phyloP scores from a whole-genome alignment of 2,888 invertebrate species.

The Trissolcus brochymenae region DNA sequence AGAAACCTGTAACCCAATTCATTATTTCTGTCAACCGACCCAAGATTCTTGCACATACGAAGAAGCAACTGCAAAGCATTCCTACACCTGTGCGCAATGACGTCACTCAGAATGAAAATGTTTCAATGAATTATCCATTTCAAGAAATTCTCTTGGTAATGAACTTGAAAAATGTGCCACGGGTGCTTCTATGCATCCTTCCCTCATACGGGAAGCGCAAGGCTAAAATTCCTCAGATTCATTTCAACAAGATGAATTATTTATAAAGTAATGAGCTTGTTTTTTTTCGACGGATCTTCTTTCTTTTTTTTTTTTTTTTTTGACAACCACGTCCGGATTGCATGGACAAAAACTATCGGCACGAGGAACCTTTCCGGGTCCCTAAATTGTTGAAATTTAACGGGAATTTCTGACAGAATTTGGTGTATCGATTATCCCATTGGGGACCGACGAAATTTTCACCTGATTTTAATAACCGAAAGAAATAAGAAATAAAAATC shows the following conservation, averaged over 20 bases:
- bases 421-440: no score
- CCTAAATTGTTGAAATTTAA: slow-evolving; percentile 11
- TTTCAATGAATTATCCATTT: neutral
- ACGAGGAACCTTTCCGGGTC: neutral
- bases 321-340: slow-evolving; percentile 29
- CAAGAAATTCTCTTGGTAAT: neutral
- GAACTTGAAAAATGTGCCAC: slow-evolving; percentile 2
- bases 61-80: no score
- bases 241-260: slow-evolving; percentile 28
- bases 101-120: neutral
- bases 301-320: neutral
- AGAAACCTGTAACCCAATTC: slow-evolving; percentile 4
- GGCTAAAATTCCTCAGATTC: slow-evolving; percentile 4
- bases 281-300: slow-evolving; percentile 27
- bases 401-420: slow-evolving; percentile 33
- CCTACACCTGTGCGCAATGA: neutral
- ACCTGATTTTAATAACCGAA: neutral
- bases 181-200: neutral
- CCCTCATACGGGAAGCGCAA: neutral
- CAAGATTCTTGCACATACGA: no score
- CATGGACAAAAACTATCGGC: slow-evolving; percentile 33
- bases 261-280: slow-evolving; percentile 12
- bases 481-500: neutral
- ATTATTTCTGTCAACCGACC: neutral
- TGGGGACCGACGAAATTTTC: no score